Percentiles rank a stretch among this genome's conserved stretches.
Evolutionary conservation across 2,113 vertebrate species (phyloP).

Genomic region (Formicarius rufipectus): DNA sequence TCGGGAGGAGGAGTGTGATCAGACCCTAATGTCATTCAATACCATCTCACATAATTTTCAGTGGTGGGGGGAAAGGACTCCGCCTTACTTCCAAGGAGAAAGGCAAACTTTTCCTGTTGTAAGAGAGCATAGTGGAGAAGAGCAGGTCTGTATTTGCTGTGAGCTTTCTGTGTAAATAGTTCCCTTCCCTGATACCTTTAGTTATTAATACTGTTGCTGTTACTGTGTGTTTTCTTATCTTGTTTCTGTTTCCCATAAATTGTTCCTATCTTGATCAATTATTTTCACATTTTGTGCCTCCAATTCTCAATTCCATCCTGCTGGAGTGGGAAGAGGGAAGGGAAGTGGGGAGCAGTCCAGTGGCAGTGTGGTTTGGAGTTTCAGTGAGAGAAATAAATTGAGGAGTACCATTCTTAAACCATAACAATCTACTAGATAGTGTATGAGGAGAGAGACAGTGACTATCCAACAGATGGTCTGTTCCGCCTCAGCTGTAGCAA

Average conservation of each 20-base stretch:
- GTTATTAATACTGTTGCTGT: not conserved
- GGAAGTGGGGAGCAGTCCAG: not conserved
- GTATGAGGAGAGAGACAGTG: not conserved
- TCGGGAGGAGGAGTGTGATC: not conserved
- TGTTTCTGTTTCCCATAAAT: not conserved
- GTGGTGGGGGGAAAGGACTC: not conserved
- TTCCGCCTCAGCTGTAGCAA: not conserved
- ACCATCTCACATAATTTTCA: not conserved
- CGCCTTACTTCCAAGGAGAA: not conserved
- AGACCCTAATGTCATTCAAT: not conserved
- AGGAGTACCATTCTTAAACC: not conserved
- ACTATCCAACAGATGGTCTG: not conserved
- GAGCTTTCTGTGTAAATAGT: not conserved
- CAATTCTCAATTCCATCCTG: not conserved
- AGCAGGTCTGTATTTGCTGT: rapidly evolving
- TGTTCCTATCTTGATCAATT: not conserved
- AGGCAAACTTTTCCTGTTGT: not conserved
- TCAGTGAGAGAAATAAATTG: not conserved
- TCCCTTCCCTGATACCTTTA: not conserved
- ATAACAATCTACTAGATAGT: not conserved
- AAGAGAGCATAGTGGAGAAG: not conserved
- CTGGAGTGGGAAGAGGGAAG: not conserved
- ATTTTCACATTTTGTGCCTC: not conserved
- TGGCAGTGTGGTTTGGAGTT: not conserved
- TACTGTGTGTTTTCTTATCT: not conserved